These are phyloP conservation scores for Panthera uncia DNA, from an alignment of 2,113 vertebrate species.

Conservation along the genomic window DNA sequence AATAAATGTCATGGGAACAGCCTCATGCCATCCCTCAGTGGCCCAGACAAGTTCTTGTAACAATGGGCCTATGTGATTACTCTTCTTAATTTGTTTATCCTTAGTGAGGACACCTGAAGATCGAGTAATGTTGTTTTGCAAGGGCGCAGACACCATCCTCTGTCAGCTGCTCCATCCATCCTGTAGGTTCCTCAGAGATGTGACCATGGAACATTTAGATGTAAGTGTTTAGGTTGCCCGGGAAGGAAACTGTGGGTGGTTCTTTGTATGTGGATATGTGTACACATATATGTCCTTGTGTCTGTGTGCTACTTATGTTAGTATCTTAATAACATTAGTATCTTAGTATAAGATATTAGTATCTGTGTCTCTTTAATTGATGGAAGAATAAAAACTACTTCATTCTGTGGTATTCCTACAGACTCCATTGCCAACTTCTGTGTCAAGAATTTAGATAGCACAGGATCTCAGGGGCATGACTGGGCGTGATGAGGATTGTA, in stretches of 20 bases:
- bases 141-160: constrained; percentile 96
- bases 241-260: not conserved
- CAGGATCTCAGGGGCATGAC: not conserved
- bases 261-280: not conserved
- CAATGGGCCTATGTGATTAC: not conserved
- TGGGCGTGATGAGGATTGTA: not conserved
- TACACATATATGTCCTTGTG: not conserved
- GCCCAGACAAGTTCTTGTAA: not conserved
- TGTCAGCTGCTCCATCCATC: constrained; percentile 90
- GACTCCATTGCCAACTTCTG: not conserved
- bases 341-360: not conserved
- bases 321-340: not conserved
- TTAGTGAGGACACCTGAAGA: constrained; percentile 91
- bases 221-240: constrained; percentile 84
- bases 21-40: not conserved
- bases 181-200: constrained; percentile 85
- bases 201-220: constrained; percentile 91
- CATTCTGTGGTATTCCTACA: constrained; percentile 7
- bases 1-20: not conserved
- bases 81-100: constrained; percentile 59
- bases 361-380: constrained; percentile 30
- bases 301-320: not conserved
- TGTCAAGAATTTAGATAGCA: not conserved
- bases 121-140: constrained; percentile 92
- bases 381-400: constrained; percentile 25